Base-by-base conservation (phyloP, 2,113 vertebrate genomes). In the Hippopotamus amphibius region DNA sequence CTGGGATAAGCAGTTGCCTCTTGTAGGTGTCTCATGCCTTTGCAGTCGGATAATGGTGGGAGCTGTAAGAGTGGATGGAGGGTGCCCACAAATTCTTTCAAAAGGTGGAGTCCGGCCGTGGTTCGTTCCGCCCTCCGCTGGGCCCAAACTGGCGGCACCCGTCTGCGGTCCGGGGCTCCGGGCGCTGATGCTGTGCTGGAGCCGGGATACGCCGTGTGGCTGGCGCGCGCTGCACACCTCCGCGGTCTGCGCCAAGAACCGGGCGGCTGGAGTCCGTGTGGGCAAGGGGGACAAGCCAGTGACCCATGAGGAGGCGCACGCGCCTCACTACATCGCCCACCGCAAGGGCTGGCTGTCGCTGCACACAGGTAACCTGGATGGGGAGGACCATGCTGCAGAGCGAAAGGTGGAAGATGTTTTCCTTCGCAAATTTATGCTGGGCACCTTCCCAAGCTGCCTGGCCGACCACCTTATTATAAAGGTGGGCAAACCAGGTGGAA, bases 301-400 rank as follows among this genome's bases (percentile, higher is more conserved):
- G 37, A 37, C 37, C 0, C 99, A 99, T 57, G 99, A 99, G 96
- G 96, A 99, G 79, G 99, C 99, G 0, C 97, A 98, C 16, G 97
- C 98, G 0, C 99, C 99, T 8, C 99, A 99, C 96, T 76, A 99
- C 72, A 99, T 99, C 4, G 99, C 98, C 7, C 99, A 99, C 96
- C 98, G 99, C 37, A 99, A 99, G 97, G 99, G 99, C 66, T 99
- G 99, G 99, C 98, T 99, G 63, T 99, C 99, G 0, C 98, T 98
- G 90, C 99, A 99, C 96, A 99, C 99, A 50, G 98, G 99, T 99
- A 99, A 99, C 98, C 98, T 99, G 12, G 97, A 97, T 1, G 99
- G 98, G 1, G 99, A 99, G 59, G 96, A 55, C 0, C 99, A 99
- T 0, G 98, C 99, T 0, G 99, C 99, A 0, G 99, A 37, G 37